phyloP scores from a whole-genome alignment of 2,888 invertebrate species.

The Scaptomyza tumidula region DNA sequence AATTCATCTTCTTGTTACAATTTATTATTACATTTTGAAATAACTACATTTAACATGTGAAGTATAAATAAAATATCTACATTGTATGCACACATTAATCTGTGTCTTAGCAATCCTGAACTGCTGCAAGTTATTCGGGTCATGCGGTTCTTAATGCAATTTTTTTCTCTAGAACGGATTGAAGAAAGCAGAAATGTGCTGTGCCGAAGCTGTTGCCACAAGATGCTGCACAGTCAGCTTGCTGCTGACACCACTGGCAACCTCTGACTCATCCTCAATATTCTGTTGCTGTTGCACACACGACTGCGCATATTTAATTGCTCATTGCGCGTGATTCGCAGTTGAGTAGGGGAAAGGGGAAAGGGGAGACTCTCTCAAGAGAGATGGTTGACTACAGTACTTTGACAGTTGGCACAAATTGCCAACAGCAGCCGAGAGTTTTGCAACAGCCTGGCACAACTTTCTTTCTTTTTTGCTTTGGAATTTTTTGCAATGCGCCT shows the following conservation, averaged over 20 bases:
- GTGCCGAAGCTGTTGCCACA: constrained; percentile 28
- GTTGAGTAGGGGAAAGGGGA: background rate
- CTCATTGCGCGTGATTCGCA: constrained; percentile 73
- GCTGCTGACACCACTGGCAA: constrained; percentile 25
- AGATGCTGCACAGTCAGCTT: constrained; percentile 49
- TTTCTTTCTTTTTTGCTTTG: constrained; percentile 64
- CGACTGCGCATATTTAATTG: constrained; percentile 79
- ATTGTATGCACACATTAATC: background rate
- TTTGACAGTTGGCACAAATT: constrained; percentile 78
- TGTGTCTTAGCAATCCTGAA: background rate
- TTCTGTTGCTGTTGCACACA: constrained; percentile 54
- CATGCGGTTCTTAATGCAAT: constrained; percentile 36
- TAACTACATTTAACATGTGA: no score
- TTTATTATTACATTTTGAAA: no score
- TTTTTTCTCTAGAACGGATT: constrained; percentile 48
- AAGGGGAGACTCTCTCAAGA: constrained; percentile 7
- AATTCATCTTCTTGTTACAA: no score
- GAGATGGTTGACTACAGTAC: constrained; percentile 56
- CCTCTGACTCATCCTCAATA: constrained; percentile 40
- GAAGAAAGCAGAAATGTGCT: constrained; percentile 43
- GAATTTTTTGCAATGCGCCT: constrained; percentile 52
- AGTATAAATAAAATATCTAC: no score
- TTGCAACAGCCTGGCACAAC: constrained; percentile 33
- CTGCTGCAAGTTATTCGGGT: constrained; percentile 50
- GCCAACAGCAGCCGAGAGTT: constrained; percentile 37